Evolutionary conservation across 2,888 invertebrate genomes (phyloP), one percentile per base, ranked within the genome.

Genomic region (Morinoia aosen): DNA sequence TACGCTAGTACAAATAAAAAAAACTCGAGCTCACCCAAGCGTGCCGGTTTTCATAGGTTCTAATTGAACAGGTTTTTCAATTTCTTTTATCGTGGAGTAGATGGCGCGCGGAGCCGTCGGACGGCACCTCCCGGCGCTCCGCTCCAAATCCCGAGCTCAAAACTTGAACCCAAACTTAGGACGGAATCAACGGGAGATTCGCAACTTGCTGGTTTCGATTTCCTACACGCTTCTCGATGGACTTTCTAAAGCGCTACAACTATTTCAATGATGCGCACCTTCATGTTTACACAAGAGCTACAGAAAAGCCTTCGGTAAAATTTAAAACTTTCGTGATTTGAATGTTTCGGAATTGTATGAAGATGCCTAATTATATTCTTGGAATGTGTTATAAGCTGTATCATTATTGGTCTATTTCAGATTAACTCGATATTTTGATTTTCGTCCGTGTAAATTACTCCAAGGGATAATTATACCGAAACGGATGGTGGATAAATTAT

Each of bases 41-140:
- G 33, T 33, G 76, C 33, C 2, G 76, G 76, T 76, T 76, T 76
- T 33, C 76, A 76, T 33, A 7, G 76, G 76, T 76, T 76, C 76
- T 33, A 76, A 76, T 76, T 76, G 76, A 76, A 76, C 76, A 33
- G 76, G 76, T 76, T 76, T 76, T 76, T 76, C 76, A 76, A 76
- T 76, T 76, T 76, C 76, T 76, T 76, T 76, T 76, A 76, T 76
- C 76, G 76, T 76, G 76, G 76, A 76, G 76, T 76, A 76, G 76
- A 76, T 33, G 76, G 76, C 76, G 76, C 25, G 25, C 33, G 25
- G 19, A 16, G 76, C 76, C 25, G 25, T 76, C 76, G 25, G 76
- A 33, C 76, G 76, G 76, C 76, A 33, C 25, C 76, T 33, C 76
- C 25, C 33, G 10, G 76, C 76, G 76, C 76, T 25, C 76, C 10